Percentiles rank a stretch among this genome's conserved stretches.
Evolutionary conservation across 2,888 invertebrate genomes (phyloP).

Genomic region (Penaeus monodon): DNA sequence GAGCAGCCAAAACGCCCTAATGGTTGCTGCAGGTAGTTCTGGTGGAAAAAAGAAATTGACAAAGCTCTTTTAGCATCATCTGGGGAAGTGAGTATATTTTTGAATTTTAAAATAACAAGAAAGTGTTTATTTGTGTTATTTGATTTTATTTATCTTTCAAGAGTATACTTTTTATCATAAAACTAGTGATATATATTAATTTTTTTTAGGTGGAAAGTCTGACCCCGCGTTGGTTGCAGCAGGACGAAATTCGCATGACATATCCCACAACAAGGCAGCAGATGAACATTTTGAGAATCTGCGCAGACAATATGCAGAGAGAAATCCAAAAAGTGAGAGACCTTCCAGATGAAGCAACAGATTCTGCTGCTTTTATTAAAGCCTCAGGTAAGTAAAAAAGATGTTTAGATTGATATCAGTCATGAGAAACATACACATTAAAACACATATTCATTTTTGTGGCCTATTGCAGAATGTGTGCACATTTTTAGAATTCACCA

Average conservation of each 20-base stretch:
- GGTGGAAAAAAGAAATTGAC: constrained; percentile 94
- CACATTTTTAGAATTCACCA: too few relatives aligned
- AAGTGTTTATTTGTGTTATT: neutral
- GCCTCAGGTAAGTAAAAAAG: constrained; percentile 51
- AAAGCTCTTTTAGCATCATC: constrained; percentile 87
- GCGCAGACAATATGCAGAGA: constrained; percentile 92
- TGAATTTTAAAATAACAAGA: too few relatives aligned
- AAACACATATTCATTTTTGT: neutral
- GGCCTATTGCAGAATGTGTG: too few relatives aligned
- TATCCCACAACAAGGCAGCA: constrained; percentile 78
- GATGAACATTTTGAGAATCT: constrained; percentile 97
- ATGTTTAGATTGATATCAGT: neutral
- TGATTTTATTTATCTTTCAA: neutral
- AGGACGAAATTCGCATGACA: constrained; percentile 72
- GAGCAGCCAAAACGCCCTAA: constrained; percentile 91
- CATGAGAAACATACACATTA: neutral
- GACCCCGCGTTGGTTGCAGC: constrained; percentile 94
- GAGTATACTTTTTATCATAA: neutral
- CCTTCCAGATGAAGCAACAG: constrained; percentile 96
- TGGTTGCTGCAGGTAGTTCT: constrained; percentile 93
- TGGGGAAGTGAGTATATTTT: constrained; percentile 76
- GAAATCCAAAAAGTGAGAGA: constrained; percentile 86
- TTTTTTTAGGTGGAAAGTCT: constrained; percentile 85
- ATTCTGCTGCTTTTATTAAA: constrained; percentile 91
- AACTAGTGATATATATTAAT: neutral